Evolutionary conservation across 53 echinoderm and acorn worm species (phyloP), one percentile per base, ranked within the genome.

Genomic region (Temnopleurus reevesii): DNA sequence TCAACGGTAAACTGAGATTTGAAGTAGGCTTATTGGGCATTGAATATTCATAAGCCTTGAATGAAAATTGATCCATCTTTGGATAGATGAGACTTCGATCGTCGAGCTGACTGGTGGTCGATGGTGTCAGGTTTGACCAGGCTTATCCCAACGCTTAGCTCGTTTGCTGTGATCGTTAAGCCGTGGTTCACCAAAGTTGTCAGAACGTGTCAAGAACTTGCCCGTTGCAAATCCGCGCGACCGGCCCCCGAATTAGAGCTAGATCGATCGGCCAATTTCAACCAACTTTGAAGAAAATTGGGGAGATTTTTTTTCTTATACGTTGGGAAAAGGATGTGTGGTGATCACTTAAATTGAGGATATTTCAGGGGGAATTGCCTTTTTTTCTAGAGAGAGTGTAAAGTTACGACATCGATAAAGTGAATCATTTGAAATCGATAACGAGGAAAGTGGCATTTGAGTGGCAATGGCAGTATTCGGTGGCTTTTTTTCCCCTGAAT

Each of bases 361-460:
- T 71, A 71, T 71, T 71, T 38, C 21, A 19, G 21, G 71, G 63
- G 33, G 71, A 30, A 41, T 41, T 55, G 33, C 36, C 35, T 55
- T 1, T 55, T 17, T 36, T 55, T 36, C 1, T 23, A 23, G 38
- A 55, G 83, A 4, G 53, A 17, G 83, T 17, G 83, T 83, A 4
- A 23, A 29, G 56, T 83, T 83, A 55, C 83, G 10, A 35, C 54
- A 55, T 83, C 83, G 55, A 83, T 83, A 81, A 81, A 83, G 83
- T 83, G 83, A 83, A 83, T 83, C 83, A 83, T 83, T 83, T 35
- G 53, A 83, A 83, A 83, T 83, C 83, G 55, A 83, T 83, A 6
- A 55, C 12, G 55, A 23, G 83, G 17, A 81, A 55, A 83, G 83
- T 83, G 83, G 83, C 83, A 55, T 54, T 55, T 83, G 83, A 83